Conservation (phyloP, 2,797 vertebrate genomes). For the Tolypeutes matacus region DNA sequence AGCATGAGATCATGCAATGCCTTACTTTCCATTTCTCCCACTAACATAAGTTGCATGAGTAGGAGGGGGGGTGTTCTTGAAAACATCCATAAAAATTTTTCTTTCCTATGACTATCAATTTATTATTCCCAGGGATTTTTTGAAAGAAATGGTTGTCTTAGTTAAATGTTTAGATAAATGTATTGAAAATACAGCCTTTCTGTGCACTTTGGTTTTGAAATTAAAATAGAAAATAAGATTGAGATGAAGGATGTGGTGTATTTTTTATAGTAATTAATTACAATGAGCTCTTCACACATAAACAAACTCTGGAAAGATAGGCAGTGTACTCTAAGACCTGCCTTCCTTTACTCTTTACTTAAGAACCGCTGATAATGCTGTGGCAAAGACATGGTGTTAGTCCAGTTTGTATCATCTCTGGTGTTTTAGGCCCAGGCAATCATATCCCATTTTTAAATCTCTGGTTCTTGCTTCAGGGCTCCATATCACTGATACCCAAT, state of each 20-base stretch:
- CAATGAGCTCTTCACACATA: slow-evolving; percentile 32
- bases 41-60: background rate
- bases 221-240: slow-evolving; percentile 63
- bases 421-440: background rate
- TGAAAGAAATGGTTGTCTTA: slow-evolving; percentile 46
- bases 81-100: slow-evolving; percentile 31
- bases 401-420: background rate
- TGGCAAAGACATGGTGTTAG: background rate
- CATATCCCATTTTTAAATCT: background rate
- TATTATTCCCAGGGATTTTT: slow-evolving; percentile 7
- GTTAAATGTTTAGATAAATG: background rate
- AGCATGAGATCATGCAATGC: background rate
- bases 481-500: background rate
- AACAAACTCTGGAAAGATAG: background rate
- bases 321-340: background rate
- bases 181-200: slow-evolving; percentile 29
- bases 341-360: background rate
- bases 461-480: background rate
- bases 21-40: slow-evolving; percentile 26
- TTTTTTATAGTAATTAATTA: slow-evolving; percentile 67
- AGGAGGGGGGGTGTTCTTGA: background rate
- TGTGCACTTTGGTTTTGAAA: slow-evolving; percentile 26
- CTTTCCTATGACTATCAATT: background rate
- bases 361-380: background rate
- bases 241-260: slow-evolving; percentile 53